phyloP scores from a whole-genome alignment of 2,888 invertebrate species.

The Dysmachus trigonus region DNA sequence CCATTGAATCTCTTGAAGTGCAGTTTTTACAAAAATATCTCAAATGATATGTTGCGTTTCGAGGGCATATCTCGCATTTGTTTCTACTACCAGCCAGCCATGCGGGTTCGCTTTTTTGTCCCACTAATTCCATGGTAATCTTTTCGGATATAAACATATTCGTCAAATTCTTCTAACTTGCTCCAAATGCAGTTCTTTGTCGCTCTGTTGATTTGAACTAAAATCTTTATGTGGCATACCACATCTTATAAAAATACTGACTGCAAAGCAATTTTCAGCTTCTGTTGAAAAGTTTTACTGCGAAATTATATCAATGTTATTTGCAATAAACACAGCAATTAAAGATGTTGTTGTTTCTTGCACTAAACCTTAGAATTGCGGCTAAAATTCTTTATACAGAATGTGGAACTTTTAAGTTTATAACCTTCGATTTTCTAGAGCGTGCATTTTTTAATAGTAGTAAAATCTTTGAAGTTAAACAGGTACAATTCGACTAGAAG shows the following conservation, averaged over 20 bases:
- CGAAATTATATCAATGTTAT: neutral
- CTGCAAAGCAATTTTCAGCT: neutral
- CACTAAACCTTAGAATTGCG: neutral
- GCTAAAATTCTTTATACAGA: neutral
- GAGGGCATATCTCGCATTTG: constrained; percentile 28
- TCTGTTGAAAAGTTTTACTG: neutral
- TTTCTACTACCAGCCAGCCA: constrained; percentile 37
- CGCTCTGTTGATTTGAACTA: neutral
- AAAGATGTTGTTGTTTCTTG: neutral
- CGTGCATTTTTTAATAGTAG: neutral
- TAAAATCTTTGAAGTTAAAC: too few relatives aligned
- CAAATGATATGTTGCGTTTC: constrained; percentile 28
- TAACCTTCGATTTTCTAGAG: neutral
- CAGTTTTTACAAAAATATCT: constrained; percentile 21
- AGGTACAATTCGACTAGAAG: too few relatives aligned
- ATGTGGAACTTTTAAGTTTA: neutral
- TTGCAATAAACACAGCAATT: neutral
- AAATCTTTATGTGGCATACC: neutral
- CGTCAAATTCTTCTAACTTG: neutral
- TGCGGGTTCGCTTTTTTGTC: neutral
- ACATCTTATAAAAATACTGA: neutral
- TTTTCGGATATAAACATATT: neutral
- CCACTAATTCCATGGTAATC: neutral
- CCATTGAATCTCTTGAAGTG: constrained; percentile 42
- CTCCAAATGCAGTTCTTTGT: neutral